A percentile compares a stretch with the other conserved stretches of the same genome.
Conservation (phyloP, 2,797 vertebrate genomes). For the Muraenolepis orangiensis region DNA sequence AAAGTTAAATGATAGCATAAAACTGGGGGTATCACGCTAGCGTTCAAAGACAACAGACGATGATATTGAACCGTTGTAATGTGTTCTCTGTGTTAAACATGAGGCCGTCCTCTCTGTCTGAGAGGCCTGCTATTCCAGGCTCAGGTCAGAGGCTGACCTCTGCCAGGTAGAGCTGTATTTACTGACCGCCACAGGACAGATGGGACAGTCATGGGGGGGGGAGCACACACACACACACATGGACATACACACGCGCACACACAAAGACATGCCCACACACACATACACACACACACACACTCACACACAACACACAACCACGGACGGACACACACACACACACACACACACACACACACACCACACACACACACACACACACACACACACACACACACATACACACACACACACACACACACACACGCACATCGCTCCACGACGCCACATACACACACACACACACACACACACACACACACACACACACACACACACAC, state of each 20-base stretch:
- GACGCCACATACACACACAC: too few relatives aligned
- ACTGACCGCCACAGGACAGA: slow-evolving; percentile 60
- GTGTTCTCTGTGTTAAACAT: neutral
- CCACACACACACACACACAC: neutral
- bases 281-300: neutral
- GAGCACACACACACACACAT: too few relatives aligned
- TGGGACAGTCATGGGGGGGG: slow-evolving; percentile 44
- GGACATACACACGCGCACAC: too few relatives aligned
- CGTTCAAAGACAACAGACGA: neutral
- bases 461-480: too few relatives aligned
- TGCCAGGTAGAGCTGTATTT: slow-evolving; percentile 44
- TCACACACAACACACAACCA: neutral
- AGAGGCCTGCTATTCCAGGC: neutral
- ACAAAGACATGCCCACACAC: too few relatives aligned
- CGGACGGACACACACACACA: neutral
- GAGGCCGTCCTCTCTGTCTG: neutral
- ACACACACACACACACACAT: slow-evolving; percentile 5
- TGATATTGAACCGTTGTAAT: too few relatives aligned
- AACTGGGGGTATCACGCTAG: neutral
- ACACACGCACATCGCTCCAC: neutral
- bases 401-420: neutral
- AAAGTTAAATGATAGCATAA: neutral
- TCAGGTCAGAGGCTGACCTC: slow-evolving; percentile 29
- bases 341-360: slow-evolving; percentile 5
- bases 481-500: too few relatives aligned